Evolutionary conservation across 2,113 vertebrate genomes (phyloP).

Genomic region (Tetraodon nigroviridis): DNA sequence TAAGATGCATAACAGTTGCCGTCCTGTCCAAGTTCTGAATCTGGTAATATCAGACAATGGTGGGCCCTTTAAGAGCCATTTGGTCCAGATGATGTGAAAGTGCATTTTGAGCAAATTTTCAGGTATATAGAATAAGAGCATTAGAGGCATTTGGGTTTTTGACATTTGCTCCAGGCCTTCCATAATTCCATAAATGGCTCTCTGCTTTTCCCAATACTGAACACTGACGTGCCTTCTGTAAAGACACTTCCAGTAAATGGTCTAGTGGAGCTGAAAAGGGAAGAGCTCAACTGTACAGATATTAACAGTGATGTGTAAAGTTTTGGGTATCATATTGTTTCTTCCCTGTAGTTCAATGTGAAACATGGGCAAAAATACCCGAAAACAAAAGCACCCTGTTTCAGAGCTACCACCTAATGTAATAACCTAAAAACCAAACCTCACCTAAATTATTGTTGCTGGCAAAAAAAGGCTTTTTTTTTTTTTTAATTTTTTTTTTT

Average conservation of each 20-base stretch:
- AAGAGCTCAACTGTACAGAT: conserved; percentile 25
- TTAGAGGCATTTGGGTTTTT: conserved; percentile 4
- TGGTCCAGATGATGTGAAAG: background rate
- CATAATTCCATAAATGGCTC: conserved; percentile 34
- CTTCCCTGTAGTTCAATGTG: background rate
- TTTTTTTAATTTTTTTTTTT: too few relatives aligned
- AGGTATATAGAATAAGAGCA: conserved; percentile 7
- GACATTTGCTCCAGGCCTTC: background rate
- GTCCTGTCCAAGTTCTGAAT: background rate
- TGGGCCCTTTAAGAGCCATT: background rate
- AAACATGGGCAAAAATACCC: background rate
- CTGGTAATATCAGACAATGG: background rate
- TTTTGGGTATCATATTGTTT: background rate
- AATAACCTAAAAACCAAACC: too few relatives aligned
- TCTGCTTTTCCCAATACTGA: conserved; percentile 19
- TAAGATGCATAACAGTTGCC: too few relatives aligned
- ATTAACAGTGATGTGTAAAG: background rate
- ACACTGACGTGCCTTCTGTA: conserved; percentile 38
- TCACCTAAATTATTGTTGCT: conserved; percentile 1
- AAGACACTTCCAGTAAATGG: conserved; percentile 59
- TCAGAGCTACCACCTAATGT: background rate
- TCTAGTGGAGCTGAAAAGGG: conserved; percentile 55
- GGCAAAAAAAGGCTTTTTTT: too few relatives aligned
- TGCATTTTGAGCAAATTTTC: background rate
- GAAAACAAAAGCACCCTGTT: background rate